These are phyloP conservation scores for Ovis aries DNA, from an alignment of 2,113 vertebrate species.

Conservation along the genomic window ARS-UI_Ramb_v3.0 NC_056054.1:192950501-192951000, in stretches of 20 bases:
- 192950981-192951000: neutral
- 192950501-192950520: neutral
- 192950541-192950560: neutral
- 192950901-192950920: neutral
- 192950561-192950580: neutral
- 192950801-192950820: neutral
- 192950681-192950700: neutral
- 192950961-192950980: neutral
- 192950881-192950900: neutral
- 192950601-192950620: neutral
- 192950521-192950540: neutral
- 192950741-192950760: neutral
- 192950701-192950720: neutral
- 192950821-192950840: neutral
- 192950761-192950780: neutral
- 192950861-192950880: neutral
- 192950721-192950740: neutral
- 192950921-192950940: neutral
- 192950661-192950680: neutral
- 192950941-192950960: neutral
- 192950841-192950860: neutral
- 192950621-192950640: neutral
- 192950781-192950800: neutral
- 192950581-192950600: neutral
- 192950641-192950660: neutral